Base-by-base conservation (phyloP, 2,113 vertebrate species). In the Anhinga rufa region DNA sequence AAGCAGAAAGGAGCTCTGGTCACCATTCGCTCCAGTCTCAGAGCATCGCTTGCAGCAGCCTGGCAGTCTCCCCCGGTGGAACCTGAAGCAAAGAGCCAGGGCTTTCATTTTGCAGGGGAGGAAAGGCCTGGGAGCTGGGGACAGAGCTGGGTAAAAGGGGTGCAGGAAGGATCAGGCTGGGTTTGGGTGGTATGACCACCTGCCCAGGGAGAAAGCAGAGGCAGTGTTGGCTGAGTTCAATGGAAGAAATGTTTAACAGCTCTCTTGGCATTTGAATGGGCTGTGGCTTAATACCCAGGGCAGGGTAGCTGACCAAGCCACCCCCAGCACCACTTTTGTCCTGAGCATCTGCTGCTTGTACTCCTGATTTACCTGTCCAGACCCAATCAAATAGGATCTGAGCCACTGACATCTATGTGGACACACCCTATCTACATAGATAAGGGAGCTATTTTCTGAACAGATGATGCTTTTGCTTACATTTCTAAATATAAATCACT, bases 11-110 rank as follows among this genome's bases (percentile, higher is more conserved):
- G 15, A 84, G 11, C 31, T 83, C 20, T 38, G 38, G 32, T 87
- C 0, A 0, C 21, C 57, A 32, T 58, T 42, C 7, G 2, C 55
- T 89, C 28, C 18, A 10, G 17, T 57, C 34, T 70, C 1, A 2
- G 38, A 68, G 21, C 31, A 29, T n/a, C 74, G 58, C 21, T 66
- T 1, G 5, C 15, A 82, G 79, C 57, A 92, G 21, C 10, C 2
- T 5, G 57, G 18, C 15, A 68, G 24, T 10, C 17, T 93, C 9
- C 42, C 61, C n/a, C 4, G 14, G 32, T n/a, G 92, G 32, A 68
- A 5, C 29, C 66, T 64, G 71, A 82, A 72, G 49, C 54, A 64
- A n/a, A 82, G 61, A 42, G 19, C n/a, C 4, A 3, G 12, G 48
- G 17, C 6, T 91, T 28, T 52, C n/a, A 44, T 70, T 95, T 6